These are phyloP conservation scores for Menidia beryllina DNA, from an alignment of 2,113 vertebrate genomes.

Conservation along the genomic window DNA sequence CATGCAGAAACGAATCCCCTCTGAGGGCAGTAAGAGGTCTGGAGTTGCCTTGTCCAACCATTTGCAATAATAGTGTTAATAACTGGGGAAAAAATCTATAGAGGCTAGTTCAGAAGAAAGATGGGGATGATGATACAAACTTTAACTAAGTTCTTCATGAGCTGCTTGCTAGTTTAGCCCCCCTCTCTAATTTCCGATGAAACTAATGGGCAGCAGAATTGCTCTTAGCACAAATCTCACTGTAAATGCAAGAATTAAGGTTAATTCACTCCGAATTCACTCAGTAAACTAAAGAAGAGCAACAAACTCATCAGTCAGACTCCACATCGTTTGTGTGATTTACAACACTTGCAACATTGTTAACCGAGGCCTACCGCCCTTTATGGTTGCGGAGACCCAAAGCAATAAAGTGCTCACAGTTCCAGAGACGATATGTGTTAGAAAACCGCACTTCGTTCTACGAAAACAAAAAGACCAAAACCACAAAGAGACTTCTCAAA, in stretches of 20 bases:
- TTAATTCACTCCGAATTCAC: neutral
- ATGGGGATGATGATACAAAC: too few relatives aligned
- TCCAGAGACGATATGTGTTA: conserved; percentile 21
- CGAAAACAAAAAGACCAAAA: conserved; percentile 40
- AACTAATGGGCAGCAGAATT: neutral
- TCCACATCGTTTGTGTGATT: conserved; percentile 1
- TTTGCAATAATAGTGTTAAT: too few relatives aligned
- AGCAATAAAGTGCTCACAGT: conserved; percentile 8
- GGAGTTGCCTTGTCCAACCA: too few relatives aligned
- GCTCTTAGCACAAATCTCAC: neutral
- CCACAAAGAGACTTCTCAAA: conserved; percentile 52
- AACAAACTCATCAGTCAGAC: neutral
- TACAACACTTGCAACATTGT: conserved; percentile 15
- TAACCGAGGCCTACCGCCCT: neutral
- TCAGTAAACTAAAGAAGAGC: neutral
- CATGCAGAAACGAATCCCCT: neutral
- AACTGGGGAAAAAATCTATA: too few relatives aligned
- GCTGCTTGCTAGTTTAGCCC: too few relatives aligned
- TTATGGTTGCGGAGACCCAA: neutral
- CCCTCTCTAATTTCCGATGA: neutral
- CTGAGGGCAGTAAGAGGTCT: neutral
- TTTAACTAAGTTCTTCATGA: too few relatives aligned
- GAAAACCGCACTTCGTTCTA: conserved; percentile 39
- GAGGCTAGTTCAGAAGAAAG: too few relatives aligned
- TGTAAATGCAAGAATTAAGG: neutral